These are phyloP conservation scores for Falco novaeseelandiae DNA, from an alignment of 2,797 vertebrate species.

Conservation along the genomic window DNA sequence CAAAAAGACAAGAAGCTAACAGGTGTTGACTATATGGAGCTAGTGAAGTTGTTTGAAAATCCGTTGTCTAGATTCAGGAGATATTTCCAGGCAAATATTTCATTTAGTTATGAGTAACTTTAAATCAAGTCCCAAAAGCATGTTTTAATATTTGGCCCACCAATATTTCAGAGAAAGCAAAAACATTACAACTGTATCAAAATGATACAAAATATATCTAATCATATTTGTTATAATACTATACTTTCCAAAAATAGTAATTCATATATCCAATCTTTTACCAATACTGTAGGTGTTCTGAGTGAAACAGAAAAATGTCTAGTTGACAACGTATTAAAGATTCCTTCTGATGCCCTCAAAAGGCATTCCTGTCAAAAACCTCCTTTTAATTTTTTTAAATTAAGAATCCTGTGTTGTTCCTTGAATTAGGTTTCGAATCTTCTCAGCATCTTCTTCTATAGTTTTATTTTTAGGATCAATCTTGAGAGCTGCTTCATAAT, in stretches of 20 bases:
- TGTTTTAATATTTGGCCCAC: not conserved
- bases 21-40: not conserved
- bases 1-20: not conserved
- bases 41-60: not conserved
- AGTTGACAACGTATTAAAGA: not conserved
- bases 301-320: not conserved
- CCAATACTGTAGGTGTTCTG: not conserved
- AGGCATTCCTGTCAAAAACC: not conserved
- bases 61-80: not conserved
- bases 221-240: not conserved
- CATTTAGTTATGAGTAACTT: not conserved
- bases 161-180: not conserved
- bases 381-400: not conserved
- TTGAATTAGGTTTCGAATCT: conserved; percentile 86
- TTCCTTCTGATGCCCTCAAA: not conserved
- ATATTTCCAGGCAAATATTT: not conserved
- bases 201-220: not conserved
- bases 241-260: not conserved
- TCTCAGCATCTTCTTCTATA: conserved; percentile 84
- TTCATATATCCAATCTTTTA: not conserved
- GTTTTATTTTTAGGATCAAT: conserved; percentile 82
- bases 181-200: not conserved
- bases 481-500: conserved; percentile 90
- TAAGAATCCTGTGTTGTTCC: conserved; percentile 60
- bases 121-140: not conserved